phyloP scores from a whole-genome alignment of 2,797 vertebrate genomes.

The Crenichthys baileyi region DNA sequence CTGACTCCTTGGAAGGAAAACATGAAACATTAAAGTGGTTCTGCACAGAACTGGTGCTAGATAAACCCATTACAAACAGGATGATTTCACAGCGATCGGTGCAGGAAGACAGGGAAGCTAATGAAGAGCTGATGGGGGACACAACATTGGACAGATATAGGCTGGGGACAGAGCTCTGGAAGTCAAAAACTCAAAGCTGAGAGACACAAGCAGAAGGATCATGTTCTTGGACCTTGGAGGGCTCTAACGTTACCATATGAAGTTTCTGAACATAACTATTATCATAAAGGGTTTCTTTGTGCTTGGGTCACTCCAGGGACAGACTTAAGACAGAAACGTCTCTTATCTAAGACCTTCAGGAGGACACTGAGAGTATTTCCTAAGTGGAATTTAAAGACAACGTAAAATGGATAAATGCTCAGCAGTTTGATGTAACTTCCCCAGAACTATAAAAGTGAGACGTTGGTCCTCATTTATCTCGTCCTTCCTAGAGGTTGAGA shows the following conservation, averaged over 20 bases:
- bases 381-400: constrained; percentile 1
- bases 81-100: constrained; percentile 54
- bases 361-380: not conserved
- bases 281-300: constrained; percentile 1
- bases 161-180: constrained; percentile 35
- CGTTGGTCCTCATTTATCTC: constrained; percentile 60
- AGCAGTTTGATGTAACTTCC: constrained; percentile 45
- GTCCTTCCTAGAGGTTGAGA: constrained; percentile 6
- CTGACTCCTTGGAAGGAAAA: constrained; percentile 2
- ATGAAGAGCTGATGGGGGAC: constrained; percentile 69
- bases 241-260: not conserved
- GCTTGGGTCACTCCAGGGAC: constrained; percentile 21
- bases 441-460: constrained; percentile 51
- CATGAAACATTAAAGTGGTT: not conserved
- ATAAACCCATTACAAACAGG: constrained; percentile 44
- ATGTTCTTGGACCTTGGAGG: constrained; percentile 3
- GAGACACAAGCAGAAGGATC: constrained; percentile 52
- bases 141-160: constrained; percentile 62
- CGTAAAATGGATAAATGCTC: constrained; percentile 25
- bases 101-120: constrained; percentile 63
- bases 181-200: constrained; percentile 32
- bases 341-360: constrained; percentile 2
- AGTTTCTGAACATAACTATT: constrained; percentile 4
- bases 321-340: constrained; percentile 7
- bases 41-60: not conserved